A percentile compares a stretch with the other conserved stretches of the same genome.
phyloP scores from a whole-genome alignment of 2,888 invertebrate genomes.

The Dasypolia templi region DNA sequence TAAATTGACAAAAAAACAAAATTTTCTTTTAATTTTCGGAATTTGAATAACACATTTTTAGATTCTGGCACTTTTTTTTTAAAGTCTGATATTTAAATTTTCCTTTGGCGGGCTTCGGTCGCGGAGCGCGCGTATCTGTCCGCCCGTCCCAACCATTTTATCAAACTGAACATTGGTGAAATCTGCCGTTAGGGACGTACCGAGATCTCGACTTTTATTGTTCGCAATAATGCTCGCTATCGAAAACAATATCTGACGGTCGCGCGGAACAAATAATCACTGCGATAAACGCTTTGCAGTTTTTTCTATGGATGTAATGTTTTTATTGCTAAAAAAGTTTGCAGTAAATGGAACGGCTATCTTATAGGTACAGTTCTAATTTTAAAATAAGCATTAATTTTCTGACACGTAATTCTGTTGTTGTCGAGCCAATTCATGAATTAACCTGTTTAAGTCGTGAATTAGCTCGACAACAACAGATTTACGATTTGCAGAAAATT shows the following conservation, averaged over 20 bases:
- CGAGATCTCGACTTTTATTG: constrained; percentile 74
- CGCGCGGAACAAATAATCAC: constrained; percentile 62
- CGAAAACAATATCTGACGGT: constrained; percentile 64
- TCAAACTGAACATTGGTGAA: constrained; percentile 85
- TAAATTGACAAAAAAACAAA: constrained; percentile 32
- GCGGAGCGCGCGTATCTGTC: constrained; percentile 78
- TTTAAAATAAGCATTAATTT: no score
- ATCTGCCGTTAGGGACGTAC: constrained; percentile 83
- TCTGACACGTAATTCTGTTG: no score
- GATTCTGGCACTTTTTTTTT: constrained; percentile 62
- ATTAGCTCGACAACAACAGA: constrained; percentile 8
- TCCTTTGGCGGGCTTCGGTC: constrained; percentile 82
- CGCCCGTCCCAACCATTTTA: constrained; percentile 84
- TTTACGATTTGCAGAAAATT: neutral
- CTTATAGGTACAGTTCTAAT: neutral
- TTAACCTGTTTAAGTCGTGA: constrained; percentile 19
- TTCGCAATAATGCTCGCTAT: constrained; percentile 72
- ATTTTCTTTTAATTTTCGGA: constrained; percentile 22
- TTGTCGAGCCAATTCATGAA: no score
- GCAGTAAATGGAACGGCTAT: constrained; percentile 30
- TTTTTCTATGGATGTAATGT: constrained; percentile 51
- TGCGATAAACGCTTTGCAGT: constrained; percentile 62
- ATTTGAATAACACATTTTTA: constrained; percentile 28
- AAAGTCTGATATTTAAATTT: constrained; percentile 81
- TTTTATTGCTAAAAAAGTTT: constrained; percentile 46